Evolutionary conservation across 2,888 invertebrate species (phyloP), one percentile per base, ranked within the genome.

Genomic region (Tipula vernalis): DNA sequence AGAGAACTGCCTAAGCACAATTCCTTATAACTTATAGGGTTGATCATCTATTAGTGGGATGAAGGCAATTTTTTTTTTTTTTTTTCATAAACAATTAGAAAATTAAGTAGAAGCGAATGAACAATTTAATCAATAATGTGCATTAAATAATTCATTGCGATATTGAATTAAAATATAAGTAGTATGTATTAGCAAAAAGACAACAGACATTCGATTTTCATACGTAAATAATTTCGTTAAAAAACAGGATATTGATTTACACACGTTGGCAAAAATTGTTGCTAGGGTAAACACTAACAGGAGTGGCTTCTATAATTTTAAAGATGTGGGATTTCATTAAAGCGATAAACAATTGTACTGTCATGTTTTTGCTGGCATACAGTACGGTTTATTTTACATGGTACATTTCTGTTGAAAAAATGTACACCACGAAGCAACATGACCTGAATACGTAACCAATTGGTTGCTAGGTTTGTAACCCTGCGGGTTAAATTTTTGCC

Each of bases 201-300:
- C 71, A 28, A 71, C 18, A 71, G 71, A 71, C 28, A 71, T 71
- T 28, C 71, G 71, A 71, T 71, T 71, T 71, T 28, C 71, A 71
- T 71, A 71, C 71, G 71, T 28, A 28, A 3, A 28, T 51, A 51
- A 51, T 71, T 71, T 10, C 71, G 12, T 71, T 28, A 10, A 71
- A 71, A 71, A 71, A 71, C 71, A 71, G 71, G 71, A 71, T 71
- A 71, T 71, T 71, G 71, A 71, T 71, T 71, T 71, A 71, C 71
- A 71, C 71, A 71, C 71, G 71, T 71, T 71, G 51, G 51, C 51
- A 51, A 51, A 51, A 15, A 51, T 15, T 57, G 51, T 57, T 15
- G 2, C 15, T 51, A 51, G 51, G 51, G 15, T 47, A 47, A 47
- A 12, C n/a, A n/a, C n/a, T n/a, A n/a, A n/a, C 47, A 51, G n/a